These are phyloP conservation scores for Aethes cnicana DNA, from an alignment of 2,888 invertebrate genomes.

Conservation along the genomic window DNA sequence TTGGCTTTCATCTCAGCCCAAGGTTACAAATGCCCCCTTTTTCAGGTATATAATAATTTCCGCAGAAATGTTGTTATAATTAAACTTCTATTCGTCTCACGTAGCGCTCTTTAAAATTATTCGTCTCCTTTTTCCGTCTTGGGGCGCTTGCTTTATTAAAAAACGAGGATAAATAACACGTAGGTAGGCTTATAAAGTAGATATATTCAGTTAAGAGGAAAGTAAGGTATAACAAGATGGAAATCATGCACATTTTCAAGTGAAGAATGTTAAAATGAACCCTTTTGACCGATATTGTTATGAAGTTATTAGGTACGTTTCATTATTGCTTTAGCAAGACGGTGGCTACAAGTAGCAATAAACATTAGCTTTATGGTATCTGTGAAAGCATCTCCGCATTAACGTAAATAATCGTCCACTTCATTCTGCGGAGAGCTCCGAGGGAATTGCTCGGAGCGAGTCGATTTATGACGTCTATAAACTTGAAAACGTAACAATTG, in stretches of 20 bases:
- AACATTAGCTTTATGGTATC: slow-evolving; percentile 13
- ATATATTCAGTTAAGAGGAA: slow-evolving; percentile 9
- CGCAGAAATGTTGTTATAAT: too few species aligned
- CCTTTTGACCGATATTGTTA: not conserved
- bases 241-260: slow-evolving; percentile 4
- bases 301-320: not conserved
- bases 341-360: slow-evolving; percentile 4
- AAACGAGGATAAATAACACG: slow-evolving; percentile 14
- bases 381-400: slow-evolving; percentile 17
- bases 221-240: slow-evolving; percentile 1
- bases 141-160: slow-evolving; percentile 16
- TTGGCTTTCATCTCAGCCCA: too few species aligned
- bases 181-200: not conserved
- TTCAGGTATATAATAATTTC: too few species aligned
- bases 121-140: slow-evolving; percentile 15
- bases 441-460: slow-evolving; percentile 9
- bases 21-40: too few species aligned
- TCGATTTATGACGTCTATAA: slow-evolving; percentile 16
- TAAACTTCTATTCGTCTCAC: slow-evolving; percentile 3
- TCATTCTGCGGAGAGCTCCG: slow-evolving; percentile 16
- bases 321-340: not conserved
- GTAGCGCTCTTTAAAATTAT: slow-evolving; percentile 4
- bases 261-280: not conserved
- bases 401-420: slow-evolving; percentile 24
- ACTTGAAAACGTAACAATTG: slow-evolving; percentile 15